Evolutionary conservation across 2,888 invertebrate genomes (phyloP).

Genomic region (Ditula angustiorana): DNA sequence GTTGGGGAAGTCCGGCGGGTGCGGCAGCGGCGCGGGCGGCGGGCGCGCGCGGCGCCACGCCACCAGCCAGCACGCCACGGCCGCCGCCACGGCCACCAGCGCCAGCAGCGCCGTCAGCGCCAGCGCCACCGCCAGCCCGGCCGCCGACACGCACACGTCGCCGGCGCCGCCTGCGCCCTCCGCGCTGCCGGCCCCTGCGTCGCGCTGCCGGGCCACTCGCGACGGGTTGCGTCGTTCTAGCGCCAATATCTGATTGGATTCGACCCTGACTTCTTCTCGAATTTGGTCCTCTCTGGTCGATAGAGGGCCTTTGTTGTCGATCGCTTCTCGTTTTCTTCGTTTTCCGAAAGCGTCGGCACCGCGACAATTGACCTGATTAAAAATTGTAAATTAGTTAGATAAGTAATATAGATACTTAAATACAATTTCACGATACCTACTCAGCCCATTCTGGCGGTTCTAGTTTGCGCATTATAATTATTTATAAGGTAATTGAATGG

Average conservation of each 20-base stretch:
- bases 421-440: no score
- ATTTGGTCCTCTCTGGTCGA: constrained; percentile 91
- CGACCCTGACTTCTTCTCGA: constrained; percentile 96
- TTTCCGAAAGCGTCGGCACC: constrained; percentile 96
- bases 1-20: constrained; percentile 98
- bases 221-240: constrained; percentile 93
- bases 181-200: constrained; percentile 91
- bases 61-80: constrained; percentile 98
- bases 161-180: constrained; percentile 82
- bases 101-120: constrained; percentile 96
- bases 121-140: constrained; percentile 96
- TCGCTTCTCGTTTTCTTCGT: constrained; percentile 88
- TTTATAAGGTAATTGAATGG: not conserved
- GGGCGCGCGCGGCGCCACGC: constrained; percentile 96
- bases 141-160: constrained; percentile 97
- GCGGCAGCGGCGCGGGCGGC: constrained; percentile 95
- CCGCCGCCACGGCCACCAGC: constrained; percentile 96
- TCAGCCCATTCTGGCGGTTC: not conserved
- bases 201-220: constrained; percentile 91
- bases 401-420: not conserved
- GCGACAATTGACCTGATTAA: constrained; percentile 92
- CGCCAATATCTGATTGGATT: constrained; percentile 96
- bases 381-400: constrained; percentile 31
- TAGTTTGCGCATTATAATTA: not conserved
- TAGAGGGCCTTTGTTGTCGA: constrained; percentile 76